Base-by-base conservation (phyloP, 2,888 invertebrate genomes). In the Pristionchus fissidentatus region DNA sequence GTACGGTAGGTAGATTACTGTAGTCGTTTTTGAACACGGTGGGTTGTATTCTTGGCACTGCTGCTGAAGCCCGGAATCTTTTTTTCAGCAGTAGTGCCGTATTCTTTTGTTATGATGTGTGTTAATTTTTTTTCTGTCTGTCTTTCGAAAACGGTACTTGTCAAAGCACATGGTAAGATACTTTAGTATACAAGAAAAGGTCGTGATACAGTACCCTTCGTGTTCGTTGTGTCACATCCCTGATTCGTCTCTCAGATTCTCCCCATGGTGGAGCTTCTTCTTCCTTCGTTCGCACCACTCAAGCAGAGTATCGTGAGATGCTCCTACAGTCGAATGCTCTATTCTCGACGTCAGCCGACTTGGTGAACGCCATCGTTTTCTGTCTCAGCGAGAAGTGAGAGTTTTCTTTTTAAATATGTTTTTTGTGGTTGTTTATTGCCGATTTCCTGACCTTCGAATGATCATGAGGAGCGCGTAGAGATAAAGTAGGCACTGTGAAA, bases 311-410 rank as follows among this genome's bases (percentile, higher is more conserved):
- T 75, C 83, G 89, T 19, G 84, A 86, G 75, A 89, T 89, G 89
- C 88, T 90, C 3, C 84, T 89, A 49, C 84, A 86, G 26, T 84
- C 84, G 49, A 87, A 89, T 83, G 87, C 86, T 13, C 43, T 87
- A 52, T 89, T 90, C 84, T 86, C 88, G 13, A 87, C 88, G 5
- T 84, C 79, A 4, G 84, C 86, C 0, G 91, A 91, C 84, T 85
- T 91, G n/a, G 85, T 91, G 32, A 85, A 87, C 38, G 89, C 91
- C 4, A 84, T 91, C 8, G 87, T 90, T 5, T 90, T 89, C 86
- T 90, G 90, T 84, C 86, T 91, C 66, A 88, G 89, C 79, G 89
- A 91, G 41, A 88, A 87, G 89, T 89, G 26, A 62, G 85, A 85
- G 73, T 38, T 22, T 41, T 41, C n/a, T n/a, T n/a, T n/a, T n/a